Percentiles rank a stretch among this genome's conserved stretches.
phyloP scores from a whole-genome alignment of 2,888 invertebrate species.

The Meganola albula region DNA sequence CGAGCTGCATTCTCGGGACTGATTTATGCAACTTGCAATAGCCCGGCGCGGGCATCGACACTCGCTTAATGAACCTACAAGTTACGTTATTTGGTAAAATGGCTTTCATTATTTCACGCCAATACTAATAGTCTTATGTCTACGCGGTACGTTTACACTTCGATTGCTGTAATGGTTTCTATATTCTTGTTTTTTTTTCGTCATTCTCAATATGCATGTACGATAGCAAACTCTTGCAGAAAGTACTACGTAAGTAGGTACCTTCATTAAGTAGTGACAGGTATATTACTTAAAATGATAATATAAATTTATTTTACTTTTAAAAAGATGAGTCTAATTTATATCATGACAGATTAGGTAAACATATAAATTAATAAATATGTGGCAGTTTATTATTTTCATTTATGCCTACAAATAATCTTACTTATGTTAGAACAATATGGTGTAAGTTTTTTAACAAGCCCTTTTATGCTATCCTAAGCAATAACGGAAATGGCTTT shows the following conservation, averaged over 20 bases:
- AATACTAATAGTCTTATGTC: slow-evolving; percentile 56
- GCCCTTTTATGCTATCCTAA: slow-evolving; percentile 8
- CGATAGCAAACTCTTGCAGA: too few species aligned
- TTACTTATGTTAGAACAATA: too few species aligned
- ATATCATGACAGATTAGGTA: too few species aligned
- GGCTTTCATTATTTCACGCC: slow-evolving; percentile 67
- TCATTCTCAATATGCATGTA: slow-evolving; percentile 8
- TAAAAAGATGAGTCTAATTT: too few species aligned
- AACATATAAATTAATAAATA: too few species aligned
- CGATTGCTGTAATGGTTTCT: slow-evolving; percentile 29
- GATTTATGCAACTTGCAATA: slow-evolving; percentile 71
- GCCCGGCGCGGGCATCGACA: slow-evolving; percentile 63
- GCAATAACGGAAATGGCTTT: slow-evolving; percentile 14
- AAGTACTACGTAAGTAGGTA: too few species aligned
- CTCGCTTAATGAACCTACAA: slow-evolving; percentile 68
- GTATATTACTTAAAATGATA: too few species aligned
- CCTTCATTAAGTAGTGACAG: too few species aligned
- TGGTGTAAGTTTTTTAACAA: too few species aligned
- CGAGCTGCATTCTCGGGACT: slow-evolving; percentile 62
- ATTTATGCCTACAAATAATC: too few species aligned
- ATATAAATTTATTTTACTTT: too few species aligned
- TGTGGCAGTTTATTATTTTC: too few species aligned
- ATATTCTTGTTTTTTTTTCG: slow-evolving; percentile 19
- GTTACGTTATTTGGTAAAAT: slow-evolving; percentile 64
- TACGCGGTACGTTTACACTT: slow-evolving; percentile 36